Conservation (phyloP, 2,113 vertebrate species). For the Porphyrio hochstetteri region DNA sequence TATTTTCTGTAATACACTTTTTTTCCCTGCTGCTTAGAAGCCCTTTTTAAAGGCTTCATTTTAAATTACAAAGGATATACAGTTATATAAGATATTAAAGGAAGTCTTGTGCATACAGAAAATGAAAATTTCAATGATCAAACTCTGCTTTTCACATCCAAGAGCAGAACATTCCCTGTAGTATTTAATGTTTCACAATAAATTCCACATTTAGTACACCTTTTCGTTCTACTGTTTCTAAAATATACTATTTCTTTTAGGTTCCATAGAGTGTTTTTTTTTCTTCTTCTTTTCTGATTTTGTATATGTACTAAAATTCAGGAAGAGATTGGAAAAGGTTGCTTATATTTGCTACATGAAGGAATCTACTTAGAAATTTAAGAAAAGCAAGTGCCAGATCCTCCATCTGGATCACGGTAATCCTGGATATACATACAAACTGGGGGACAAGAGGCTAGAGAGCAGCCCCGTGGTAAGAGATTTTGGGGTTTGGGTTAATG, state of each 20-base stretch:
- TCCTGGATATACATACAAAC: background rate
- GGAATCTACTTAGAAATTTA: background rate
- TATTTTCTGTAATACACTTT: background rate
- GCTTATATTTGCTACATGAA: background rate
- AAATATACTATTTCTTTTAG: background rate
- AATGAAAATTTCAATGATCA: background rate
- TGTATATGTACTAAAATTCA: background rate
- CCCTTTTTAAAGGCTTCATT: background rate
- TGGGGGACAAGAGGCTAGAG: background rate
- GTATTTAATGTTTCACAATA: background rate
- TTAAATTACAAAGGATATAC: background rate
- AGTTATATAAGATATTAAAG: background rate
- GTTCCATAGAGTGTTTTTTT: background rate
- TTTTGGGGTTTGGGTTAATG: accelerated
- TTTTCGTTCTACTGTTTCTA: background rate
- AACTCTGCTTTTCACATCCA: background rate
- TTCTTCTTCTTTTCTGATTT: background rate
- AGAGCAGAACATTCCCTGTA: background rate
- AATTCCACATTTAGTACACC: background rate
- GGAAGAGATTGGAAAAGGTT: background rate
- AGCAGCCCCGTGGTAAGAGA: accelerated
- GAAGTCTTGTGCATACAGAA: background rate
- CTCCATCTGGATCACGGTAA: background rate
- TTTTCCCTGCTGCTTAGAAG: background rate
- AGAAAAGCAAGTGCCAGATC: background rate